Evolutionary conservation across 2,113 vertebrate species (phyloP).

Genomic region (Columbina picui): DNA sequence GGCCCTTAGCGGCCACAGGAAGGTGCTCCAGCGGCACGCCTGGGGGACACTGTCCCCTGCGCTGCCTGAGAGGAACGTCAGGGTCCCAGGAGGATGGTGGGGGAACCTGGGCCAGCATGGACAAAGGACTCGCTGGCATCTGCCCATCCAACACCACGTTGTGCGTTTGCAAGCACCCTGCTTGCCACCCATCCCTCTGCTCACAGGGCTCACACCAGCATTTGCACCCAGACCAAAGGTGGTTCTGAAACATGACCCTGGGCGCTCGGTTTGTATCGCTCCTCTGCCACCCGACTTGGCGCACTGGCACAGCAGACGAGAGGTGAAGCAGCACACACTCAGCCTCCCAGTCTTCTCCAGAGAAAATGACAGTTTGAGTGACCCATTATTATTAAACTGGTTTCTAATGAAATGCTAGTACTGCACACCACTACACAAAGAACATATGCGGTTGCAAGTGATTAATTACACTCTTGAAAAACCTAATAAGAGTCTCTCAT

Average conservation of each 20-base stretch:
- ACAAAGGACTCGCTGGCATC: background rate
- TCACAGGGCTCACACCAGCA: background rate
- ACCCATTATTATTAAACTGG: constrained; percentile 52
- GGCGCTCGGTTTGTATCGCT: background rate
- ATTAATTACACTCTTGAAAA: constrained; percentile 73
- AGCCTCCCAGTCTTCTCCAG: background rate
- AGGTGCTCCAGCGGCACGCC: fast-evolving
- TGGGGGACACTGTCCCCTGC: fast-evolving
- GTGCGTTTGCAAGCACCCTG: background rate
- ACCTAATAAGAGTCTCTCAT: constrained; percentile 54
- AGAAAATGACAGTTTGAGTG: constrained; percentile 17
- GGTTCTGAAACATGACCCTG: fast-evolving
- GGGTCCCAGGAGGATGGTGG: background rate
- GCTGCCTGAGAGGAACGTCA: background rate
- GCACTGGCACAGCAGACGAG: background rate
- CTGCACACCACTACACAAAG: constrained; percentile 4
- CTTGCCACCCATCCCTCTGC: background rate
- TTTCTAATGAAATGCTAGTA: constrained; percentile 65
- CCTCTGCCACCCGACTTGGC: background rate
- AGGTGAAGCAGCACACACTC: background rate
- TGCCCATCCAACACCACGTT: fast-evolving
- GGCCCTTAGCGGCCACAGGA: fast-evolving
- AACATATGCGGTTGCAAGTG: constrained; percentile 35
- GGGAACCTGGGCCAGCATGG: background rate
- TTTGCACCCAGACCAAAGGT: background rate